A percentile compares a stretch with the other conserved stretches of the same genome.
Evolutionary conservation across 2,797 vertebrate species (phyloP).

Genomic region (Pyrocephalus nanus): DNA sequence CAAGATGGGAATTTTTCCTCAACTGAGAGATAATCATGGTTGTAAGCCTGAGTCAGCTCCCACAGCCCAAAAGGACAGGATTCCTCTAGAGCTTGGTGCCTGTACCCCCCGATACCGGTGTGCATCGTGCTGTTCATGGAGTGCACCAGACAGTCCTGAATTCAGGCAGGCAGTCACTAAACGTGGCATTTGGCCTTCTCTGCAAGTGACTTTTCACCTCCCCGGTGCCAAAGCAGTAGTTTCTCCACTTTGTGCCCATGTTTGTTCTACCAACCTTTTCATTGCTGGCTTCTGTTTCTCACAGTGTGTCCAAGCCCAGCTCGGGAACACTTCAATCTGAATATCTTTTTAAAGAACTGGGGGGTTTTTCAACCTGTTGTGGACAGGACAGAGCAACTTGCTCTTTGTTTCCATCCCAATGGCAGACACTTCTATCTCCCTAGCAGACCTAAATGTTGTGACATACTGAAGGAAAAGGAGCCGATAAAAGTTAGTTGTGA

Average conservation of each 20-base stretch:
- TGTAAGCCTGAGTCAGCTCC: neutral
- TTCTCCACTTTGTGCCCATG: neutral
- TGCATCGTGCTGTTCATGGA: neutral
- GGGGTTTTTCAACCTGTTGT: neutral
- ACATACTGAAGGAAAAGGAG: neutral
- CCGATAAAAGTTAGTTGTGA: neutral
- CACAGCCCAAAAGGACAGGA: neutral
- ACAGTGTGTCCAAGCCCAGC: neutral
- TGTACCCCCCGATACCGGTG: neutral
- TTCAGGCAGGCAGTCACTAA: neutral
- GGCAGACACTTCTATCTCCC: neutral
- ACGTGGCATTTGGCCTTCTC: neutral
- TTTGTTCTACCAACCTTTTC: neutral
- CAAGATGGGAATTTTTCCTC: neutral
- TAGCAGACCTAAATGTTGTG: neutral
- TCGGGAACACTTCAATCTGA: neutral
- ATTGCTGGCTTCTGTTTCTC: neutral
- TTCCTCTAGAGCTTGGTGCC: neutral
- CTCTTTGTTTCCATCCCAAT: neutral
- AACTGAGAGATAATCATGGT: neutral
- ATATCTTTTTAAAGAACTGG: neutral
- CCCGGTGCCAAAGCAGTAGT: neutral
- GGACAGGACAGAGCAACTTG: neutral
- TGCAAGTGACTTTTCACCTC: neutral
- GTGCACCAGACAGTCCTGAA: neutral